Percentiles rank a stretch among this genome's conserved stretches.
phyloP scores from a whole-genome alignment of 2,113 vertebrate genomes.

The Malurus cyaneus region DNA sequence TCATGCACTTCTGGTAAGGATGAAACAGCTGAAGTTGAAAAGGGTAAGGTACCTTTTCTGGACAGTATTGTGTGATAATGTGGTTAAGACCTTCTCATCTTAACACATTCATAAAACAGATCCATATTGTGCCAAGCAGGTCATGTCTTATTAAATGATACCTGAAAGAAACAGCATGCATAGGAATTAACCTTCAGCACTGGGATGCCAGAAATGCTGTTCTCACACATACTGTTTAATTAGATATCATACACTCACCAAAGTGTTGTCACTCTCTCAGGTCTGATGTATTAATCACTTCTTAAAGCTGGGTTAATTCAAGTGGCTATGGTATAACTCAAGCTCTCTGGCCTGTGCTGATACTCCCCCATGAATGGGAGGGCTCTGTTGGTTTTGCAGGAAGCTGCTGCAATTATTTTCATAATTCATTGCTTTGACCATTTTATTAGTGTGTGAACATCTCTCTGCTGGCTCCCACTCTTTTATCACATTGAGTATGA shows the following conservation, averaged over 20 bases:
- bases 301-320: background rate
- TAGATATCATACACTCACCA: background rate
- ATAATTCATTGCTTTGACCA: background rate
- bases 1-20: background rate
- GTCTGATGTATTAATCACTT: background rate
- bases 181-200: background rate
- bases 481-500: background rate
- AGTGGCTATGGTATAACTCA: background rate
- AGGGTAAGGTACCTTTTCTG: background rate
- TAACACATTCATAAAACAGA: background rate
- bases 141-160: background rate
- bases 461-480: background rate
- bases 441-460: background rate
- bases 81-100: background rate
- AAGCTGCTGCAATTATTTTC: background rate
- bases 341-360: background rate
- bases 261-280: background rate
- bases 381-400: background rate
- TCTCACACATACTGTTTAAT: background rate
- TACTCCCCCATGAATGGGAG: background rate
- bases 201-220: background rate
- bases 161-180: background rate
- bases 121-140: background rate
- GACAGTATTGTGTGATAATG: rapidly evolving
- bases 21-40: background rate